Conservation (phyloP, 2,797 vertebrate species). For the Silurus aristotelis region DNA sequence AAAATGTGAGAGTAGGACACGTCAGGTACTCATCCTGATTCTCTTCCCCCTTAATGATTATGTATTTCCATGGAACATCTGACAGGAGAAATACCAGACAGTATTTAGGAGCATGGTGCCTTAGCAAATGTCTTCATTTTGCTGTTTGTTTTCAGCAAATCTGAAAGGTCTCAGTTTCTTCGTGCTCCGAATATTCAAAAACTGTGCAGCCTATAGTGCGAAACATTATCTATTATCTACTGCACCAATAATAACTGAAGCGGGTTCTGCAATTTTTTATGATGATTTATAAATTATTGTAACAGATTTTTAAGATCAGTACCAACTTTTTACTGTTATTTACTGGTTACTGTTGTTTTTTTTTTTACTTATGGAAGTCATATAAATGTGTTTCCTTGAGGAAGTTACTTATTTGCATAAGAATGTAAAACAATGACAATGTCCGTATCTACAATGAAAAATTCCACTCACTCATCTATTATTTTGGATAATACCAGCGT, state of each 20-base stretch:
- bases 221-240: background rate
- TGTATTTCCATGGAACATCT: constrained; percentile 70
- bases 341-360: background rate
- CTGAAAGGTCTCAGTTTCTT: background rate
- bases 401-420: background rate
- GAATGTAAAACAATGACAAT: background rate
- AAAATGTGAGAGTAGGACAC: constrained; percentile 44
- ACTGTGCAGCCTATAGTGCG: background rate
- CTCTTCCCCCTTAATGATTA: constrained; percentile 57
- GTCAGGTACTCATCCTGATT: constrained; percentile 53
- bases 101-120: constrained; percentile 59
- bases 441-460: background rate
- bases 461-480: background rate
- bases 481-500: background rate
- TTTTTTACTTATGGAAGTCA: background rate
- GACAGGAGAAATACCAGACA: constrained; percentile 58
- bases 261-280: background rate
- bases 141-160: background rate
- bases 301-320: background rate
- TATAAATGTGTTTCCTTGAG: background rate
- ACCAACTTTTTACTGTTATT: background rate
- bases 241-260: background rate
- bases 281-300: background rate
- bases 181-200: background rate
- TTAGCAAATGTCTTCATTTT: constrained; percentile 2